Evolutionary conservation across 2,888 invertebrate species (phyloP).

Genomic region (Acanthococcus lagerstroemiae): DNA sequence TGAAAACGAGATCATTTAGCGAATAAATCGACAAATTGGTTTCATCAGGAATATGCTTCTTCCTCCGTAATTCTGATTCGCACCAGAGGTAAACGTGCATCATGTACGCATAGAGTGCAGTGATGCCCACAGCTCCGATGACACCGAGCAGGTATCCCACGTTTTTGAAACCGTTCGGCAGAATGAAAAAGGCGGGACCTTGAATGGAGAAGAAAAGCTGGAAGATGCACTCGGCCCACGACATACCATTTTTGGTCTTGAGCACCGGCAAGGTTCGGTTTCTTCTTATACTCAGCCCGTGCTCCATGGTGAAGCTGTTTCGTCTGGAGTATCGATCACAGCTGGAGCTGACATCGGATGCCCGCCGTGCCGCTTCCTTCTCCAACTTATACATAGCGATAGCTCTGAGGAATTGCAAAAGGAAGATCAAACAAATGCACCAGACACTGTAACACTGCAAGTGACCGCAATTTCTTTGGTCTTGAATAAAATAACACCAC

Average conservation of each 20-base stretch:
- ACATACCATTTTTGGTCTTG: not conserved
- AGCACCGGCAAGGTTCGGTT: not conserved
- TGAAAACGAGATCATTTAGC: not conserved
- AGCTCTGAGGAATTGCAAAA: not conserved
- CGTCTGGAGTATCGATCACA: not conserved
- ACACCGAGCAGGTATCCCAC: constrained; percentile 21
- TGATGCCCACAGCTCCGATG: not conserved
- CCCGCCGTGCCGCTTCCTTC: not conserved
- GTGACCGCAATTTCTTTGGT: no score
- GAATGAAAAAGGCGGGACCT: constrained; percentile 6
- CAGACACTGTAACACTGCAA: no score
- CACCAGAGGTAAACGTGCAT: constrained; percentile 8
- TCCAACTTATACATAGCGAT: not conserved
- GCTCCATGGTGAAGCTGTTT: not conserved
- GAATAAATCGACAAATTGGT: not conserved
- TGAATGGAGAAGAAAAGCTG: constrained; percentile 16
- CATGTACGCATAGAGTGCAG: not conserved
- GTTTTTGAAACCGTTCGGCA: constrained; percentile 13
- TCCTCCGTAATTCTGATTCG: not conserved
- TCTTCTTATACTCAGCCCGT: no score
- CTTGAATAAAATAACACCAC: no score
- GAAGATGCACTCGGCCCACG: constrained; percentile 16
- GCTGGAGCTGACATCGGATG: not conserved
- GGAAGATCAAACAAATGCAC: no score
- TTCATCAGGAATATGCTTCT: not conserved